Evolutionary conservation across 2,888 invertebrate genomes (phyloP).

Genomic region (Flexamia atlantica): DNA sequence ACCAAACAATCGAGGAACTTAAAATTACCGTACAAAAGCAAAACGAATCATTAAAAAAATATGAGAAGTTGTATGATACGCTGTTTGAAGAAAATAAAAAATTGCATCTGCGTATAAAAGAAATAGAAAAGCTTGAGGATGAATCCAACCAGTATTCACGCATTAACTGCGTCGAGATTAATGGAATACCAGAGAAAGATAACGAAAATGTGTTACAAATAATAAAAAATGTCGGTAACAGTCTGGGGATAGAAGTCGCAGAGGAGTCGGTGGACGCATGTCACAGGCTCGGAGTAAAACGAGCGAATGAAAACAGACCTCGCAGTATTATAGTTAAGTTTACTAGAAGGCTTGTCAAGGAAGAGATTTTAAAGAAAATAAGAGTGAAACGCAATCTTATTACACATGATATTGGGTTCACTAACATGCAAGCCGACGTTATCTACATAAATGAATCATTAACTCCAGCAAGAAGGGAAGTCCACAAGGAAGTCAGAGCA

Average conservation of each 20-base stretch:
- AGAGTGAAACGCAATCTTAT: constrained; percentile 46
- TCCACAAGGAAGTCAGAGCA: constrained; percentile 21
- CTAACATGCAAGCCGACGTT: constrained; percentile 3
- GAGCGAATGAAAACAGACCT: background rate
- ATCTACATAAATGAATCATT: constrained; percentile 35
- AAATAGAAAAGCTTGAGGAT: constrained; percentile 12
- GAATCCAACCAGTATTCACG: constrained; percentile 43
- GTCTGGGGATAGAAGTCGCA: constrained; percentile 6
- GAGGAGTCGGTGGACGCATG: constrained; percentile 9
- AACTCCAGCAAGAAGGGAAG: background rate
- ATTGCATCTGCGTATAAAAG: background rate
- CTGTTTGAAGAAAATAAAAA: constrained; percentile 15
- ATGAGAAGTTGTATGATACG: constrained; percentile 4
- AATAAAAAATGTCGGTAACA: constrained; percentile 31
- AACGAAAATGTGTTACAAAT: constrained; percentile 49
- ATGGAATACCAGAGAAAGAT: constrained; percentile 12
- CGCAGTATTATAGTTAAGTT: constrained; percentile 48
- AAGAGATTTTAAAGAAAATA: constrained; percentile 36
- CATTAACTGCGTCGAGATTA: constrained; percentile 39
- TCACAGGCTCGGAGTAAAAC: background rate
- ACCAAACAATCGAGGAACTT: constrained; percentile 41
- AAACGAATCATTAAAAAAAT: constrained; percentile 20
- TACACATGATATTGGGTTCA: constrained; percentile 31
- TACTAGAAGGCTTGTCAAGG: constrained; percentile 19
- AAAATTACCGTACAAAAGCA: constrained; percentile 17